These are phyloP conservation scores for Samia ricini DNA, from an alignment of 1,140 invertebrate genomes.

Conservation along the genomic window DNA sequence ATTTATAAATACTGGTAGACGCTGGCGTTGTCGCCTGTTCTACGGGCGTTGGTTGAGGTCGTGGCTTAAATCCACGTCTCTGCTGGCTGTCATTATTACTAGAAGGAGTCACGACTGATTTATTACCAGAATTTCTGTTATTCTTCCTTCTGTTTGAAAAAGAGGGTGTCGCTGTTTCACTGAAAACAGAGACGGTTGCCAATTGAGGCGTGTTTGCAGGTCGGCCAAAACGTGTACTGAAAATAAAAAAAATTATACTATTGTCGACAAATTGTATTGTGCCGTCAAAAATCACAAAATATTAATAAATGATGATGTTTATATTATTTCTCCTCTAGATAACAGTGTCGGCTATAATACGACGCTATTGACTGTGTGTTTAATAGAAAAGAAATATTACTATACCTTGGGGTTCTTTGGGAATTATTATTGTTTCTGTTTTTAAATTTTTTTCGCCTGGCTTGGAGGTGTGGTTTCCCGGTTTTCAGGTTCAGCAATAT, in stretches of 20 bases:
- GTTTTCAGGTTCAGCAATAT: slow-evolving; percentile 47
- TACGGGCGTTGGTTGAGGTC: slow-evolving; percentile 77
- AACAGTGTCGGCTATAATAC: slow-evolving; percentile 26
- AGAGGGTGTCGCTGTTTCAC: slow-evolving; percentile 75
- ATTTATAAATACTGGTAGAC: slow-evolving; percentile 83
- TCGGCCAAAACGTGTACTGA: slow-evolving; percentile 74
- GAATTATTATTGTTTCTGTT: slow-evolving; percentile 56
- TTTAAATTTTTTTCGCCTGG: slow-evolving; percentile 70
- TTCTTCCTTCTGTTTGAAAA: slow-evolving; percentile 72
- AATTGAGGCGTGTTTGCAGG: slow-evolving; percentile 74
- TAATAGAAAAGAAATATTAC: slow-evolving; percentile 8
- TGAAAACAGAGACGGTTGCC: slow-evolving; percentile 81
- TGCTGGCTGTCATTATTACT: slow-evolving; percentile 69
- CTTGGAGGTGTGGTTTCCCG: slow-evolving; percentile 39
- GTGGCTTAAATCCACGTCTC: slow-evolving; percentile 80
- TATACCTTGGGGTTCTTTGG: slow-evolving; percentile 68
- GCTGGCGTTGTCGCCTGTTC: slow-evolving; percentile 66
- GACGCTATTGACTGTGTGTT: slow-evolving; percentile 7
- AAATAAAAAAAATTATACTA: slow-evolving; percentile 47
- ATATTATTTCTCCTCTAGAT: neutral
- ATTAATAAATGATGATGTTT: neutral
- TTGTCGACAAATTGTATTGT: slow-evolving; percentile 1
- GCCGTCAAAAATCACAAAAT: neutral
- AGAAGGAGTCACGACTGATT: slow-evolving; percentile 61
- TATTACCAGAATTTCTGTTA: slow-evolving; percentile 66